Percentiles rank a stretch among this genome's conserved stretches.
These are phyloP conservation scores for Pygoscelis antarcticus DNA, from an alignment of 2,113 vertebrate species.

Conservation along the genomic window DNA sequence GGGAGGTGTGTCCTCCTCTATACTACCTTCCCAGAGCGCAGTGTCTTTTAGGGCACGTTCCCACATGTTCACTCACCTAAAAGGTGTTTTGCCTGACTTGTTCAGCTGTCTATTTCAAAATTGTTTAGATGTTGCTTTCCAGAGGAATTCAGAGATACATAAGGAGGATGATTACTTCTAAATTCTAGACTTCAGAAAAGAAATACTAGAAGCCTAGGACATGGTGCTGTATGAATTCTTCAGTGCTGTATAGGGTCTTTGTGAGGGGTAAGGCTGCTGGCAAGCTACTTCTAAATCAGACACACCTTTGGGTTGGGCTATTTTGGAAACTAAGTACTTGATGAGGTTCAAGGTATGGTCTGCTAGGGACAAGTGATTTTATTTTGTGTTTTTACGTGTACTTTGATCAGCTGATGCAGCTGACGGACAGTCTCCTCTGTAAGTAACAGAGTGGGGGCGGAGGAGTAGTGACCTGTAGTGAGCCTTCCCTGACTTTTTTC, in stretches of 20 bases:
- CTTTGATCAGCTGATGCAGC: background rate
- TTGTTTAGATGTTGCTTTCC: background rate
- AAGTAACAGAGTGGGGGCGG: background rate
- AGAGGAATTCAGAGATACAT: background rate
- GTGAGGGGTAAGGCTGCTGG: background rate
- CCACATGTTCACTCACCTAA: background rate
- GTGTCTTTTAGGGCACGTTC: conserved; percentile 23
- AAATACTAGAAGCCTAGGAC: background rate
- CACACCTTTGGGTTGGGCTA: conserved; percentile 65
- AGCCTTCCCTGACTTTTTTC: background rate
- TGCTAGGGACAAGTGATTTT: conserved; percentile 23
- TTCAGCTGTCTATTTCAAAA: conserved; percentile 1
- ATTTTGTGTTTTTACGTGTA: conserved; percentile 25
- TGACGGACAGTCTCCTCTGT: background rate
- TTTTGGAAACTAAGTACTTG: conserved; percentile 52
- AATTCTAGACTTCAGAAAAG: background rate
- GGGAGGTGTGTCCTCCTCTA: conserved; percentile 30
- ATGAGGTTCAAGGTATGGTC: conserved; percentile 7
- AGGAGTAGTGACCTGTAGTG: background rate
- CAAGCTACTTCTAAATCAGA: background rate
- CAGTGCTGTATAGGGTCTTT: background rate
- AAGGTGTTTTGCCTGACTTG: background rate
- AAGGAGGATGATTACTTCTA: background rate
- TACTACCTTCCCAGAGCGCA: background rate
- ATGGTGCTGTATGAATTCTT: background rate